Evolutionary conservation across 2,113 vertebrate genomes (phyloP).

Genomic region (Crotalus helleri): DNA sequence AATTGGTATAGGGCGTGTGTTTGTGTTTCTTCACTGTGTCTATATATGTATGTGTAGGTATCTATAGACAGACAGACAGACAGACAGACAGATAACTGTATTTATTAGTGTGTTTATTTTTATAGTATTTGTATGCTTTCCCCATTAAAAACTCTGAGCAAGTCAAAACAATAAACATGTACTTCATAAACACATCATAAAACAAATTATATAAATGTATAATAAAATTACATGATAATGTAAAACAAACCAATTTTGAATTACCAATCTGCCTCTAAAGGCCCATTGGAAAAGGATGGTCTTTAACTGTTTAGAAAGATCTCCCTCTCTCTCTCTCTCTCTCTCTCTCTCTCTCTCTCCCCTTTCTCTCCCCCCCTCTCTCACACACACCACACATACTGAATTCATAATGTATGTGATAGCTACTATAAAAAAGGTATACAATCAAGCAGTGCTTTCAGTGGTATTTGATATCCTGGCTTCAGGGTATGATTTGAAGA

Average conservation of each 20-base stretch:
- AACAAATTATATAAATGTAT: background rate
- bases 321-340: background rate
- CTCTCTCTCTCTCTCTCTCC: background rate
- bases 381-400: background rate
- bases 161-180: background rate
- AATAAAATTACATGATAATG: background rate
- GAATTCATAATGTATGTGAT: background rate
- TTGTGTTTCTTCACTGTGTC: background rate
- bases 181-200: background rate
- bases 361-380: no score
- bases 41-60: background rate
- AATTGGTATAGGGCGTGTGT: background rate
- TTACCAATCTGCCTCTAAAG: background rate
- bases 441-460: background rate
- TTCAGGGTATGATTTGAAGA: background rate
- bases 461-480: background rate
- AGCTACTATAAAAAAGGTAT: background rate
- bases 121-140: background rate
- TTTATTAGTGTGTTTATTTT: background rate
- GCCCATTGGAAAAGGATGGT: background rate
- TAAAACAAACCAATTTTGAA: background rate
- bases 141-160: background rate
- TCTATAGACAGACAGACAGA: background rate
- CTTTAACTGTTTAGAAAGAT: no score
- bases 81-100: background rate